Evolutionary conservation across 2,797 vertebrate species (phyloP).

Genomic region (Lagorchestes hirsutus): DNA sequence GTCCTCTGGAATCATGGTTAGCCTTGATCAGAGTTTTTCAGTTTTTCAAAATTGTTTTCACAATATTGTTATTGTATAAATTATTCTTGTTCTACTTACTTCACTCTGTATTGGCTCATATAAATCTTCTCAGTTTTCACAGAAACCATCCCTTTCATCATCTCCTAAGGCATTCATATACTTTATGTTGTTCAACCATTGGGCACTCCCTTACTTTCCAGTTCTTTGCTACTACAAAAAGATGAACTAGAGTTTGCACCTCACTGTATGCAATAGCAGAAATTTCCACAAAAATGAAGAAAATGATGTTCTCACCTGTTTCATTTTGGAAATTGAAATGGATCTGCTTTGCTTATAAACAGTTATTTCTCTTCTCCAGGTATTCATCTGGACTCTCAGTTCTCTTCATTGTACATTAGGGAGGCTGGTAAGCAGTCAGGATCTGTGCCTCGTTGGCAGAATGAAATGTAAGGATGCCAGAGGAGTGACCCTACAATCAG

Average conservation of each 20-base stretch:
- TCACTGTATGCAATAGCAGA: background rate
- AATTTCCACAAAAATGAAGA: background rate
- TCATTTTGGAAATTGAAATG: background rate
- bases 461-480: background rate
- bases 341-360: background rate
- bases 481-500: background rate
- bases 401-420: background rate
- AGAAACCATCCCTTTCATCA: background rate
- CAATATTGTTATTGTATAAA: background rate
- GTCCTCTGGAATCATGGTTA: background rate
- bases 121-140: background rate
- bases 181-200: background rate
- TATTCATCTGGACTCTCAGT: background rate
- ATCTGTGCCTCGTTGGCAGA: background rate
- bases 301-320: background rate
- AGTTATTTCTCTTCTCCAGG: background rate
- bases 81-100: background rate
- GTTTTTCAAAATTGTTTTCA: background rate
- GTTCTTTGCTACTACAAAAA: background rate
- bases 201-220: background rate
- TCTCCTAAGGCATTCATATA: background rate
- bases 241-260: background rate
- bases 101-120: background rate
- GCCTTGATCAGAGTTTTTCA: background rate
- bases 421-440: background rate